A percentile compares a stretch with the other conserved stretches of the same genome.
Conservation (phyloP, 2,797 vertebrate species). For the Percopsis omiscomaycus region DNA sequence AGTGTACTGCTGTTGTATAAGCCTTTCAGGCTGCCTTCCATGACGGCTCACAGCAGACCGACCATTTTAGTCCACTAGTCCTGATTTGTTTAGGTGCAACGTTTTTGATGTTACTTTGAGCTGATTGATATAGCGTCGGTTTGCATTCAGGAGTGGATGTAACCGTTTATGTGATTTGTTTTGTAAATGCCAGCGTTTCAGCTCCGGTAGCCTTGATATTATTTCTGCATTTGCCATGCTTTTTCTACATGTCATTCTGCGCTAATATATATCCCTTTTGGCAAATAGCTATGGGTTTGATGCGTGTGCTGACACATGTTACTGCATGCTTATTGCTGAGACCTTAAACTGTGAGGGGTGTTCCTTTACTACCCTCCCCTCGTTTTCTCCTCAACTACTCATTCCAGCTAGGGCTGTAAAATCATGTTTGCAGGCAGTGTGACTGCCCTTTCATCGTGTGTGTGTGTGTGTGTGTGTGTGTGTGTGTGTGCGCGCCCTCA, state of each 20-base stretch:
- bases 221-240: too few relatives aligned
- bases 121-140: too few relatives aligned
- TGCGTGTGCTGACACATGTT: not conserved
- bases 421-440: constrained; percentile 76
- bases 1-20: constrained; percentile 41
- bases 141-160: too few relatives aligned
- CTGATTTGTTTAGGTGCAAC: not conserved
- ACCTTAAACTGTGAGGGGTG: too few relatives aligned
- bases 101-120: too few relatives aligned
- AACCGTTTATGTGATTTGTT: too few relatives aligned
- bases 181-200: too few relatives aligned
- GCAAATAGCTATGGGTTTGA: too few relatives aligned
- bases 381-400: constrained; percentile 65
- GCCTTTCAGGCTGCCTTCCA: constrained; percentile 55
- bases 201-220: too few relatives aligned
- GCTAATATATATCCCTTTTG: too few relatives aligned
- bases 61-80: not conserved
- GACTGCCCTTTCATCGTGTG: constrained; percentile 75
- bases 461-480: constrained; percentile 2
- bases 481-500: constrained; percentile 50
- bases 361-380: not conserved
- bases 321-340: not conserved
- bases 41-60: constrained; percentile 47
- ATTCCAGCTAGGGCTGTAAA: constrained; percentile 80
- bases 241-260: too few relatives aligned